A percentile compares a stretch with the other conserved stretches of the same genome.
phyloP scores from a whole-genome alignment of 2,888 invertebrate species.

The Sphaerophoria taeniata region DNA sequence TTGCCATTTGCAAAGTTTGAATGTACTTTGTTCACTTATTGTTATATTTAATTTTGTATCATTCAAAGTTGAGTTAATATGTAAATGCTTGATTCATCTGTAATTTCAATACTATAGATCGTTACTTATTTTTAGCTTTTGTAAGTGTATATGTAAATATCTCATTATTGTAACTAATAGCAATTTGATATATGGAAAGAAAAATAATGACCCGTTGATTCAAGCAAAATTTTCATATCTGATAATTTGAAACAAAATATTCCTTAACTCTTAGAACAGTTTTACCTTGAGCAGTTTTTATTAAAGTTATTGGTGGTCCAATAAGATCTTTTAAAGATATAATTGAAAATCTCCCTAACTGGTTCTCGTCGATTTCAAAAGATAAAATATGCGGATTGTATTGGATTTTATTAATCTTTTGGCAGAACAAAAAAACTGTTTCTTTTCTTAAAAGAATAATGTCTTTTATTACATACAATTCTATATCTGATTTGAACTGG shows the following conservation, averaged over 20 bases:
- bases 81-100: neutral
- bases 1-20: neutral
- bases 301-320: conserved; percentile 40
- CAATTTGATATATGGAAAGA: neutral
- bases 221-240: neutral
- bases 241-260: conserved; percentile 23
- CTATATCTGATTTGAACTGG: conserved; percentile 46
- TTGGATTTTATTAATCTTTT: conserved; percentile 24
- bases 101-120: neutral
- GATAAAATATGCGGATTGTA: no score
- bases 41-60: conserved; percentile 8
- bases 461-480: conserved; percentile 47
- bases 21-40: neutral
- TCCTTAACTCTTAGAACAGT: conserved; percentile 33
- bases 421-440: conserved; percentile 29
- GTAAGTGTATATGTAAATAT: neutral
- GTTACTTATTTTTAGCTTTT: neutral
- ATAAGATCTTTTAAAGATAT: conserved; percentile 26
- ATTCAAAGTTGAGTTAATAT: conserved; percentile 3
- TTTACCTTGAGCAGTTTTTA: conserved; percentile 40
- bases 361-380: conserved; percentile 29
- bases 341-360: conserved; percentile 22
- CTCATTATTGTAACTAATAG: neutral
- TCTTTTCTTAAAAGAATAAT: conserved; percentile 30
- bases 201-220: neutral